phyloP scores from a whole-genome alignment of 92 coral and sea anemone species.

The Micromussa lordhowensis region DNA sequence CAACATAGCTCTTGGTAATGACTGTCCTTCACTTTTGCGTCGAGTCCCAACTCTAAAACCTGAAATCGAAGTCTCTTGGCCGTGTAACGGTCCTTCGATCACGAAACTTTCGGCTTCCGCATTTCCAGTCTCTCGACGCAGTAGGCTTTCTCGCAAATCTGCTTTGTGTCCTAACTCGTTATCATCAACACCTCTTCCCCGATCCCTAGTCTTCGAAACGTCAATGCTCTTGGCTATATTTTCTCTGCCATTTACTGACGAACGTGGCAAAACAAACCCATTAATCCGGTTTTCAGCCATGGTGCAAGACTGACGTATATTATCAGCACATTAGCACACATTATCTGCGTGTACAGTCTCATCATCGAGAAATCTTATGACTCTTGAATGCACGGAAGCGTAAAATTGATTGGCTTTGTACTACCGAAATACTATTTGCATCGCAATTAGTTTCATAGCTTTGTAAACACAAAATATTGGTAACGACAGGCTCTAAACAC shows the following conservation, averaged over 20 bases:
- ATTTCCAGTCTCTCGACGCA: background rate
- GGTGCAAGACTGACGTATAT: background rate
- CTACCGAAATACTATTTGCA: background rate
- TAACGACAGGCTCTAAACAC: background rate
- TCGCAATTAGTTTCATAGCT: background rate
- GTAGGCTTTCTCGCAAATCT: background rate
- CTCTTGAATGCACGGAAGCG: background rate
- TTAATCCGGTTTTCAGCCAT: slow-evolving; percentile 6
- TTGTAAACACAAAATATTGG: background rate
- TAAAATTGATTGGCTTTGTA: slow-evolving; percentile 16
- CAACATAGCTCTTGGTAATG: background rate
- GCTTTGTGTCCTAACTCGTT: background rate
- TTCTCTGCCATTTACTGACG: slow-evolving; percentile 5
- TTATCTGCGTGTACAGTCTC: background rate
- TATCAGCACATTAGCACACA: background rate
- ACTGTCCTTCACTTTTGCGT: slow-evolving; percentile 6
- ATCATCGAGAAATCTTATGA: background rate
- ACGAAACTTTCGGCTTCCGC: slow-evolving; percentile 5
- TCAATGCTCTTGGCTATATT: background rate
- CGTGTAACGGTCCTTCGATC: background rate
- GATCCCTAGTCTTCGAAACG: background rate
- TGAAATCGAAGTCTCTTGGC: background rate
- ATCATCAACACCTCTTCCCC: background rate
- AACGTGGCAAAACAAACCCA: background rate
- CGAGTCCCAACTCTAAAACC: background rate